phyloP scores from a whole-genome alignment of 2,797 vertebrate species.

The Mus spretus region DNA sequence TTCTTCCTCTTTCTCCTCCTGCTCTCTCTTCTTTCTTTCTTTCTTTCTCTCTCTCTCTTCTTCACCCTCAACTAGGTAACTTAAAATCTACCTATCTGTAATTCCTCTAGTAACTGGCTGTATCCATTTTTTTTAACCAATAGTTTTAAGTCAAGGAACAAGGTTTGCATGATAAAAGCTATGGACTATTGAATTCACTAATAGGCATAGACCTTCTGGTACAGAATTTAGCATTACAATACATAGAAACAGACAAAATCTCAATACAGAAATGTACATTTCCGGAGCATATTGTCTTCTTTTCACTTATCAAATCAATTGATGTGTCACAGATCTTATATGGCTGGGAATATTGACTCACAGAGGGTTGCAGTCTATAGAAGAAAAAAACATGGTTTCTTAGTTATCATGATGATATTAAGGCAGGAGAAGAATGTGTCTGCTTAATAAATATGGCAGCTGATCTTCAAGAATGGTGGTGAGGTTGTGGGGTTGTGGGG shows the following conservation, averaged over 20 bases:
- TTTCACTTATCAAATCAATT: constrained; percentile 26
- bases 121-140: neutral
- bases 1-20: neutral
- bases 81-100: neutral
- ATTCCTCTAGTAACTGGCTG: neutral
- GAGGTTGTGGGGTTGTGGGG: too few species aligned
- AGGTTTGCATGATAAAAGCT: neutral
- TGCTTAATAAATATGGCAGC: neutral
- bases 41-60: neutral
- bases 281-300: neutral
- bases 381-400: neutral
- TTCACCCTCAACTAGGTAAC: neutral
- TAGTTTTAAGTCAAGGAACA: neutral
- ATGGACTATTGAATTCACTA: neutral
- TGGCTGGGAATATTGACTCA: neutral
- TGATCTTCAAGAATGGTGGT: neutral
- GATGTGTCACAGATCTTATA: neutral
- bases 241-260: neutral
- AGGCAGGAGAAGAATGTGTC: constrained; percentile 8
- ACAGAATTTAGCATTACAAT: neutral
- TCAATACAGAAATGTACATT: neutral
- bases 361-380: neutral
- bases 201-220: neutral
- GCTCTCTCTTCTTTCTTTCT: neutral
- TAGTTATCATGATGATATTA: neutral